These are phyloP conservation scores for Drosophila tani DNA, from an alignment of 1,140 invertebrate genomes.

Conservation along the genomic window DNA sequence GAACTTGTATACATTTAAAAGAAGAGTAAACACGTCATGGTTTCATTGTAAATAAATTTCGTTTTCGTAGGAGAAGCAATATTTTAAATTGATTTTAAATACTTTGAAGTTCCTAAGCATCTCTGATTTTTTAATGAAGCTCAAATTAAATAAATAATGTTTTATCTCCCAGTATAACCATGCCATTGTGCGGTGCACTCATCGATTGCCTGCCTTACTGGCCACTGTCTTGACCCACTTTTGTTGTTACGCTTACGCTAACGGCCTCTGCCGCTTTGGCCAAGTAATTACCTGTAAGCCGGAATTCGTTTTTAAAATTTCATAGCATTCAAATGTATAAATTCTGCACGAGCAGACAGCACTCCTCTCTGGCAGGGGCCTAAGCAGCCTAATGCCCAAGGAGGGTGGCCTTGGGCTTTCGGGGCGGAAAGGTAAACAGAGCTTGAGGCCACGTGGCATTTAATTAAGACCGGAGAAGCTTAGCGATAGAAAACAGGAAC, in stretches of 20 bases:
- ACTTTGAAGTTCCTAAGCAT: not conserved
- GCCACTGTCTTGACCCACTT: conserved; percentile 66
- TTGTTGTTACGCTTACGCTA: conserved; percentile 19
- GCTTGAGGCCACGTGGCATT: conserved; percentile 22
- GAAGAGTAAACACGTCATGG: no score
- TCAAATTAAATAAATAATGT: not conserved
- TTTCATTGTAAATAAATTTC: not conserved
- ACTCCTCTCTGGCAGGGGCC: not conserved
- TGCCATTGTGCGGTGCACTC: conserved; percentile 48
- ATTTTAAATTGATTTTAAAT: not conserved
- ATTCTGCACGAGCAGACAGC: conserved; percentile 14
- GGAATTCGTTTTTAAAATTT: conserved; percentile 36
- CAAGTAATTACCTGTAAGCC: conserved; percentile 43
- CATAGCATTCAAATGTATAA: conserved; percentile 26
- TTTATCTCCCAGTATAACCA: conserved; percentile 5
- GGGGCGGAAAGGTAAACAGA: conserved; percentile 14
- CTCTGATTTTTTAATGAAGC: not conserved
- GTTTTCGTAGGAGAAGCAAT: no score
- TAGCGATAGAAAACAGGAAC: not conserved
- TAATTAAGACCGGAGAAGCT: conserved; percentile 15
- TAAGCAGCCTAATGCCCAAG: conserved; percentile 23
- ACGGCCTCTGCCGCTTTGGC: conserved; percentile 17
- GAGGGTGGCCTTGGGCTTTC: conserved; percentile 16
- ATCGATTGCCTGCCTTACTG: conserved; percentile 57
- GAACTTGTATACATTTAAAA: no score